Percentiles rank a stretch among this genome's conserved stretches.
These are phyloP conservation scores for Catharus ustulatus DNA, from an alignment of 2,797 vertebrate genomes.

Conservation along the genomic window DNA sequence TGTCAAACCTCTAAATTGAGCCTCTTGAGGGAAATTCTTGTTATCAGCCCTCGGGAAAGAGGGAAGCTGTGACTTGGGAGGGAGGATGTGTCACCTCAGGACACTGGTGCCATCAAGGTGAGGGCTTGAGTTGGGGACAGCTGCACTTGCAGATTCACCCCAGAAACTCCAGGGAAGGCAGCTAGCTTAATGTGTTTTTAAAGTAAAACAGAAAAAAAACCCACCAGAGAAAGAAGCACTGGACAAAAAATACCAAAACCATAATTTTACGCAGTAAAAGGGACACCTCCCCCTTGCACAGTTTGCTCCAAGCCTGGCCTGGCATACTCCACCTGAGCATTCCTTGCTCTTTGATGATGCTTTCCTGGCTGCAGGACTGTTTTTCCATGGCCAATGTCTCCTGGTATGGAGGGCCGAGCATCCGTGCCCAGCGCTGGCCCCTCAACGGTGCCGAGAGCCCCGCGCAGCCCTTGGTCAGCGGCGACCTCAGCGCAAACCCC, in stretches of 20 bases:
- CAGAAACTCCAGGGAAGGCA: neutral
- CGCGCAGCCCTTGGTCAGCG: constrained; percentile 83
- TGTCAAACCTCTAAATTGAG: neutral
- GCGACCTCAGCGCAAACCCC: constrained; percentile 80
- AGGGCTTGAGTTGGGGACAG: neutral
- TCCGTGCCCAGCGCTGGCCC: constrained; percentile 85
- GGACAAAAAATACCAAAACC: fast-evolving
- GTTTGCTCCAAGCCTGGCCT: neutral
- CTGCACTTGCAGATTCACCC: neutral
- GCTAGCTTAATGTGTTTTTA: neutral
- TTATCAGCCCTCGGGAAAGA: fast-evolving
- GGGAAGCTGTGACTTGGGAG: neutral
- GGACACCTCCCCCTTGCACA: neutral
- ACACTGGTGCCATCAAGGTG: fast-evolving
- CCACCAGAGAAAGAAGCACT: fast-evolving
- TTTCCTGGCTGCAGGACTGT: constrained; percentile 80
- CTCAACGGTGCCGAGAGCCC: constrained; percentile 83
- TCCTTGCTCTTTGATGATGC: fast-evolving
- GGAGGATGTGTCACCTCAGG: neutral
- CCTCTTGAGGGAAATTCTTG: neutral
- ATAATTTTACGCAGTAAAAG: fast-evolving
- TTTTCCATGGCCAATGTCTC: constrained; percentile 90
- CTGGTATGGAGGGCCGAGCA: constrained; percentile 88
- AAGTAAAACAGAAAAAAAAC: neutral
- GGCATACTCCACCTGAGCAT: fast-evolving